Percentiles rank a stretch among this genome's conserved stretches.
These are phyloP conservation scores for Potamilus streckersoni DNA, from an alignment of 1,140 invertebrate species.

Conservation along the genomic window DNA sequence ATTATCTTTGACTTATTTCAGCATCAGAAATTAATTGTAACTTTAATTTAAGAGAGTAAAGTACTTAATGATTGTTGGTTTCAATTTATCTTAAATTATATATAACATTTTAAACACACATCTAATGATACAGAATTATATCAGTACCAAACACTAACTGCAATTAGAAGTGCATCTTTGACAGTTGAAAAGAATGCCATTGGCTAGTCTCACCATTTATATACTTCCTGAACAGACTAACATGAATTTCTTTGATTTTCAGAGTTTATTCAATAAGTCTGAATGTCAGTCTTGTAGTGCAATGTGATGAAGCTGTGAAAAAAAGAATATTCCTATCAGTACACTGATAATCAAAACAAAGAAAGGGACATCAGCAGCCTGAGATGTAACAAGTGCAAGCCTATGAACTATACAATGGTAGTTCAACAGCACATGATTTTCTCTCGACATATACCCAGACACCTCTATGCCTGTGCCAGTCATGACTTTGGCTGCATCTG, in stretches of 20 bases:
- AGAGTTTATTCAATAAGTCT: conserved; percentile 1
- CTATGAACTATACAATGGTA: conserved; percentile 26
- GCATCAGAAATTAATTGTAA: too few species aligned
- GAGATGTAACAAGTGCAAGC: conserved; percentile 20
- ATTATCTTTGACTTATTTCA: too few species aligned
- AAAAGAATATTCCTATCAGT: conserved; percentile 22
- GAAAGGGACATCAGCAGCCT: conserved; percentile 13
- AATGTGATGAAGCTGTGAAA: conserved; percentile 16
- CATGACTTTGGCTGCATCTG: conserved; percentile 25
- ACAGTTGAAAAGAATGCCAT: conserved; percentile 11
- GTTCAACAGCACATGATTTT: conserved; percentile 22
- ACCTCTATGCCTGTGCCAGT: conserved; percentile 10
- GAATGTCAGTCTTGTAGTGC: conserved; percentile 3
- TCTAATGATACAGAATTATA: conserved; percentile 15
- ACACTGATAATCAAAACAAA: conserved; percentile 18
- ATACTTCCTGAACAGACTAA: conserved; percentile 15
- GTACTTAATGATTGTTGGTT: too few species aligned
- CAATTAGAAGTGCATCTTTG: conserved; percentile 5
- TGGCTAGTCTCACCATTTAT: conserved; percentile 7
- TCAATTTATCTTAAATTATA: too few species aligned
- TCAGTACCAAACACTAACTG: conserved; percentile 17
- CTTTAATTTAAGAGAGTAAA: too few species aligned
- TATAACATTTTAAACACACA: too few species aligned
- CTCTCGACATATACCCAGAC: conserved; percentile 16
- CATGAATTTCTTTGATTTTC: conserved; percentile 25